phyloP scores from a whole-genome alignment of 2,797 vertebrate species.

The Hemibagrus guttatus region DNA sequence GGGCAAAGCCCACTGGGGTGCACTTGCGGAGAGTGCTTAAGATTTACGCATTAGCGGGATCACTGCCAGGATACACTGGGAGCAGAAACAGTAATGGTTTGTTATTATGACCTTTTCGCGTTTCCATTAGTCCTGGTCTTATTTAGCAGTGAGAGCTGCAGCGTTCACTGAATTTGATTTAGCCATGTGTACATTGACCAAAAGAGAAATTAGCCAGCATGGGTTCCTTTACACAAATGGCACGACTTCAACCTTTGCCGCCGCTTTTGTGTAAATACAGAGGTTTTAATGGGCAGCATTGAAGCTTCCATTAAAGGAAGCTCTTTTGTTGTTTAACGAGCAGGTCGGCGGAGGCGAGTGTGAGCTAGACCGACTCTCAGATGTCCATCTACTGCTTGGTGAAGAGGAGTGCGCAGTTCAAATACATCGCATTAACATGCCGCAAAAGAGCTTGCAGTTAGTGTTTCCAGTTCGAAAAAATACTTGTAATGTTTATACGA shows the following conservation, averaged over 20 bases:
- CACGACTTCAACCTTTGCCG: constrained; percentile 80
- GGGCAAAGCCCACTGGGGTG: constrained; percentile 75
- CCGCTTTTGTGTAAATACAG: constrained; percentile 69
- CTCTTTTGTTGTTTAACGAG: constrained; percentile 66
- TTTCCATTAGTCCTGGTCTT: constrained; percentile 88
- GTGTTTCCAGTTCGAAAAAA: background rate
- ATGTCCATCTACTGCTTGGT: background rate
- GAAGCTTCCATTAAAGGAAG: constrained; percentile 69
- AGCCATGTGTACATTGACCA: constrained; percentile 85
- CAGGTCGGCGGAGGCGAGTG: constrained; percentile 63
- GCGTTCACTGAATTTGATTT: constrained; percentile 81
- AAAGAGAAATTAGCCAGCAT: constrained; percentile 71
- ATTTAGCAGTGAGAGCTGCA: constrained; percentile 71
- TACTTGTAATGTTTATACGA: background rate
- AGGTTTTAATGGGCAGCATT: constrained; percentile 76
- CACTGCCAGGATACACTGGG: constrained; percentile 79
- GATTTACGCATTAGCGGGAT: constrained; percentile 69
- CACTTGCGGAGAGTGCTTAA: constrained; percentile 83
- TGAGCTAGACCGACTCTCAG: constrained; percentile 36
- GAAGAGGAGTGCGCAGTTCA: background rate
- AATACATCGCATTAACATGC: background rate
- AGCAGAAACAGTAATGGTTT: constrained; percentile 90
- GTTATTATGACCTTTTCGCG: constrained; percentile 92
- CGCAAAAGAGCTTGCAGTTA: background rate
- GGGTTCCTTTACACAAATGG: constrained; percentile 78